Evolutionary conservation across 2,888 invertebrate genomes (phyloP).

Genomic region (Poecilus cupreus): DNA sequence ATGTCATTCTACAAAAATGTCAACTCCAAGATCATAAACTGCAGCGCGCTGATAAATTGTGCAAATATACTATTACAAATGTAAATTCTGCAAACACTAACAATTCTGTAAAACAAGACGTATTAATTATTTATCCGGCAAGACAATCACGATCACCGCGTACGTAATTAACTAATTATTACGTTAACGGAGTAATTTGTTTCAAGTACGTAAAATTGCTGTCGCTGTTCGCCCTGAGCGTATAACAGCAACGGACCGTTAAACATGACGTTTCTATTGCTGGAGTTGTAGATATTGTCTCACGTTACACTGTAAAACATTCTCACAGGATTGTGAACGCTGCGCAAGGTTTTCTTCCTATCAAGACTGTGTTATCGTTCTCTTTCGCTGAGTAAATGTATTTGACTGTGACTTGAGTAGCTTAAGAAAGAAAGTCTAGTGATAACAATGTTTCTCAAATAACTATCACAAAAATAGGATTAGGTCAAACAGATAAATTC

Average conservation of each 20-base stretch:
- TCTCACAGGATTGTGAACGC: not conserved
- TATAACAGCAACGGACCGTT: slow-evolving; percentile 5
- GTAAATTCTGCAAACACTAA: not conserved
- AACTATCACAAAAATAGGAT: no score
- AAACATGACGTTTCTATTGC: slow-evolving; percentile 24
- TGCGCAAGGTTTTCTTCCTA: not conserved
- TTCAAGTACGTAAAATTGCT: slow-evolving; percentile 11
- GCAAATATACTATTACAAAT: not conserved
- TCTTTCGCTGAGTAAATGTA: not conserved
- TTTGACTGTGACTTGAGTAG: not conserved
- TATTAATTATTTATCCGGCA: slow-evolving; percentile 16
- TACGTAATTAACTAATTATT: slow-evolving; percentile 10
- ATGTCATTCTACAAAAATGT: no score
- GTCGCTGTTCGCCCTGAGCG: not conserved
- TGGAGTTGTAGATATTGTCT: slow-evolving; percentile 12
- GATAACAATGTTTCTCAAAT: not conserved
- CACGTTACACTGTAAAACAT: slow-evolving; percentile 34
- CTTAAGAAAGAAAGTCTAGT: not conserved
- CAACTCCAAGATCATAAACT: no score
- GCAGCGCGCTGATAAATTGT: not conserved
- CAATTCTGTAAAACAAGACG: slow-evolving; percentile 7
- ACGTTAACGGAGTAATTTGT: slow-evolving; percentile 21
- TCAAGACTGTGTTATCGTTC: not conserved
- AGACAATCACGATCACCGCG: slow-evolving; percentile 5
- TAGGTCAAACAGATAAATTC: no score